Evolutionary conservation across 2,888 invertebrate species (phyloP).

Genomic region (Clepsis dumicolana): DNA sequence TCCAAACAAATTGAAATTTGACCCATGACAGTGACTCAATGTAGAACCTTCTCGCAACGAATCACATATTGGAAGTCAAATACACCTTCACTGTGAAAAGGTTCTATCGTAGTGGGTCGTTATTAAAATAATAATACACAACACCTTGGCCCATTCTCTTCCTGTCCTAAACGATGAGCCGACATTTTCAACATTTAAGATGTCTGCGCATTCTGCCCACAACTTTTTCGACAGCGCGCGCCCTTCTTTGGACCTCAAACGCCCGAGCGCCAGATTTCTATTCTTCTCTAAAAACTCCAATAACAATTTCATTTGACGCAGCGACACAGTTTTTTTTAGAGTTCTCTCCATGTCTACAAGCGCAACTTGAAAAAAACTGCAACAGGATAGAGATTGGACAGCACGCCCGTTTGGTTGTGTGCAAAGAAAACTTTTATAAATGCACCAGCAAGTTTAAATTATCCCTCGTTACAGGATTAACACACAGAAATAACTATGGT

Average conservation of each 20-base stretch:
- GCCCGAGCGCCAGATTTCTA: constrained; percentile 41
- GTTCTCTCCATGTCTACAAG: constrained; percentile 38
- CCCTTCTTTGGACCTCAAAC: constrained; percentile 41
- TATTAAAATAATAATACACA: background rate
- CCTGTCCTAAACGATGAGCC: constrained; percentile 37
- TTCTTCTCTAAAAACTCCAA: constrained; percentile 43
- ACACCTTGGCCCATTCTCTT: constrained; percentile 41
- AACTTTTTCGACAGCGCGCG: constrained; percentile 41
- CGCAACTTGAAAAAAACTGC: constrained; percentile 41
- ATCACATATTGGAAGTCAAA: no score
- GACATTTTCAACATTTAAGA: constrained; percentile 40
- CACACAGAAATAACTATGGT: background rate
- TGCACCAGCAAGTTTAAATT: background rate
- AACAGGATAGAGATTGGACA: constrained; percentile 34
- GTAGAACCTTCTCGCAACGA: no score
- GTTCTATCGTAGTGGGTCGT: background rate
- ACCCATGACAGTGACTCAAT: no score
- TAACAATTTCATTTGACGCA: constrained; percentile 44
- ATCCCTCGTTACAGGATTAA: background rate
- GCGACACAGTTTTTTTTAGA: constrained; percentile 43
- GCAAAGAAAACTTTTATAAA: background rate
- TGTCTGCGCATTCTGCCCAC: constrained; percentile 40
- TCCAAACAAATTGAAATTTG: no score
- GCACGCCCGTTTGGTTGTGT: background rate
- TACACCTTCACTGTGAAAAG: background rate